These are phyloP conservation scores for Macrostomum cliftonense DNA, from an alignment of 2,888 invertebrate genomes.

Conservation along the genomic window DNA sequence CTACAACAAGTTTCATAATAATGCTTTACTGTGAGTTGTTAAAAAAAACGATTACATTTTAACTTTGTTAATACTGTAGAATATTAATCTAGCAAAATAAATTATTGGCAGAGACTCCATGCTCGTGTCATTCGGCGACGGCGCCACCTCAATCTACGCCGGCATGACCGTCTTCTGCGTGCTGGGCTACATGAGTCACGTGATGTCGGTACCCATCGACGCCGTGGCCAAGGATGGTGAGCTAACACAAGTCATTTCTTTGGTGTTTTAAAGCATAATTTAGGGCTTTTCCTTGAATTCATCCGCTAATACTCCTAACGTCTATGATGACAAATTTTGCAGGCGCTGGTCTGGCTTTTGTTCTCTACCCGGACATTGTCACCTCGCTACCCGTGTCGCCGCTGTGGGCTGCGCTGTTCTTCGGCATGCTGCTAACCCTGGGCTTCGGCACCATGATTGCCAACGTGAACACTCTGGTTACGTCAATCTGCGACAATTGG, in stretches of 20 bases:
- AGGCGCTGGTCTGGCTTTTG: slow-evolving; percentile 55
- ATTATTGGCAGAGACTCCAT: slow-evolving; percentile 46
- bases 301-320: too few species aligned
- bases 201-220: slow-evolving; percentile 51
- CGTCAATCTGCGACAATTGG: too few species aligned
- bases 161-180: slow-evolving; percentile 62
- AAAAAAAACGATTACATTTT: too few species aligned
- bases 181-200: slow-evolving; percentile 60
- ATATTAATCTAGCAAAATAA: too few species aligned
- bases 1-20: slow-evolving; percentile 64
- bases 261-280: too few species aligned
- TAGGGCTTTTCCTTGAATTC: too few species aligned
- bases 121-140: slow-evolving; percentile 57
- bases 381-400: slow-evolving; percentile 58
- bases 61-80: too few species aligned
- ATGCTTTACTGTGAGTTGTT: slow-evolving; percentile 53
- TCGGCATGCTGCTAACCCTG: slow-evolving; percentile 42
- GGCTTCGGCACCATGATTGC: slow-evolving; percentile 17
- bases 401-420: slow-evolving; percentile 61
- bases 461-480: too few species aligned
- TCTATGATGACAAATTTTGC: neutral
- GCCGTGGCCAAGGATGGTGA: slow-evolving; percentile 43
- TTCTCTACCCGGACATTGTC: slow-evolving; percentile 64
- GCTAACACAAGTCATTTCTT: too few species aligned
- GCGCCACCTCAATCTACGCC: slow-evolving; percentile 59